These are phyloP conservation scores for Lochmaea capreae DNA, from an alignment of 2,888 invertebrate species.

Conservation along the genomic window DNA sequence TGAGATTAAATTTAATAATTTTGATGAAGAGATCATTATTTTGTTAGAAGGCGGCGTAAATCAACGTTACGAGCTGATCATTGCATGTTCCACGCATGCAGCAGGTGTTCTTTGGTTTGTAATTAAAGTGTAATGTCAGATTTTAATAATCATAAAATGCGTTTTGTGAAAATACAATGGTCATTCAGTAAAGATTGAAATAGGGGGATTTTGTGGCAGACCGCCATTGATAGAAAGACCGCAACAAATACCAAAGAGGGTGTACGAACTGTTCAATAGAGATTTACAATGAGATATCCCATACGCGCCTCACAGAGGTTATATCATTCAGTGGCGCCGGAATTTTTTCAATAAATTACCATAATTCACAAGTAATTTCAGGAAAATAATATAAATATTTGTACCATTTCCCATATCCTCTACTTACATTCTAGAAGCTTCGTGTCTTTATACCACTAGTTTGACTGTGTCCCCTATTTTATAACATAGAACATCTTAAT, in stretches of 20 bases:
- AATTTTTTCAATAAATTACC: background rate
- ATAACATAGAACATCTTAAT: too few species aligned
- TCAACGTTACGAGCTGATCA: constrained; percentile 6
- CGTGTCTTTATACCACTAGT: too few species aligned
- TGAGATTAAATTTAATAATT: background rate
- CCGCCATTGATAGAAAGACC: constrained; percentile 47
- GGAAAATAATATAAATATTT: background rate
- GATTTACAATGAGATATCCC: constrained; percentile 58
- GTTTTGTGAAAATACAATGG: constrained; percentile 63
- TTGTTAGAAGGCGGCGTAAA: background rate
- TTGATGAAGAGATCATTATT: background rate
- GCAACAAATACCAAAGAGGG: constrained; percentile 51
- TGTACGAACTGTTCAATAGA: constrained; percentile 56
- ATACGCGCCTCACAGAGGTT: constrained; percentile 55
- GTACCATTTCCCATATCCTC: too few species aligned
- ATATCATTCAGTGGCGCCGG: constrained; percentile 47
- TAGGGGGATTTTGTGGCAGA: constrained; percentile 49
- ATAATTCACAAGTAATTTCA: constrained; percentile 5
- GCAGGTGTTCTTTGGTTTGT: constrained; percentile 54
- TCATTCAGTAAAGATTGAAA: constrained; percentile 55
- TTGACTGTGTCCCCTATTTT: too few species aligned
- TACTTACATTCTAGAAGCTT: too few species aligned
- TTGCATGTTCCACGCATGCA: constrained; percentile 46
- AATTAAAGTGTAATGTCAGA: constrained; percentile 56
- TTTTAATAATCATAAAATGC: constrained; percentile 62